phyloP scores from a whole-genome alignment of 1,140 invertebrate genomes.

The Cydia strobilella region DNA sequence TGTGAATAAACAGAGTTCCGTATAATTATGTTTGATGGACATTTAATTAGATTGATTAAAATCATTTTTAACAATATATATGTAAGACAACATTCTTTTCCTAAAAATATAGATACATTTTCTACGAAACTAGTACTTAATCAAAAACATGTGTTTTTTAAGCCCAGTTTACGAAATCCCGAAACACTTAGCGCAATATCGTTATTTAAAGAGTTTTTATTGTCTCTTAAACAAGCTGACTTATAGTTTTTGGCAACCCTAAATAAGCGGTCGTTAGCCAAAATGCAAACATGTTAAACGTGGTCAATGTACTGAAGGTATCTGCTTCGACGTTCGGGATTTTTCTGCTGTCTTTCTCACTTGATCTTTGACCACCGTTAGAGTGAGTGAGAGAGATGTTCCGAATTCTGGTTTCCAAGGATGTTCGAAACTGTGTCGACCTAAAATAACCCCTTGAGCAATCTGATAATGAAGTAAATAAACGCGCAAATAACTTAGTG shows the following conservation, averaged over 20 bases:
- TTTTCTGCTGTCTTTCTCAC: background rate
- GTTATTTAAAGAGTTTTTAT: conserved; percentile 19
- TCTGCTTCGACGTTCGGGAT: background rate
- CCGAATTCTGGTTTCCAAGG: background rate
- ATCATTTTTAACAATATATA: background rate
- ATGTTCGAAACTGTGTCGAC: background rate
- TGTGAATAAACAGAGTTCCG: background rate
- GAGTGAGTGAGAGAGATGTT: background rate
- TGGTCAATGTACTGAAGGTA: conserved; percentile 27
- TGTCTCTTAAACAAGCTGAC: conserved; percentile 6
- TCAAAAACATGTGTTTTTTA: no score
- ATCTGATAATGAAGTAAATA: conserved; percentile 9
- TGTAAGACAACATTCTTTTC: no score
- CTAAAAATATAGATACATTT: no score
- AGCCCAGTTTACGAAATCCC: background rate
- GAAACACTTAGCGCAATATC: background rate
- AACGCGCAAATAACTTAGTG: background rate
- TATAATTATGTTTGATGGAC: background rate
- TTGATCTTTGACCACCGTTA: conserved; percentile 7
- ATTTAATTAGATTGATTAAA: background rate
- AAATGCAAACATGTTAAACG: conserved; percentile 19
- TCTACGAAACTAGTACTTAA: no score
- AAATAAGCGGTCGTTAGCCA: conserved; percentile 16
- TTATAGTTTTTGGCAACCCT: conserved; percentile 31
- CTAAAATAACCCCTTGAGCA: background rate